A percentile compares a stretch with the other conserved stretches of the same genome.
Evolutionary conservation across 2,113 vertebrate genomes (phyloP).

Genomic region (Sprattus sprattus): DNA sequence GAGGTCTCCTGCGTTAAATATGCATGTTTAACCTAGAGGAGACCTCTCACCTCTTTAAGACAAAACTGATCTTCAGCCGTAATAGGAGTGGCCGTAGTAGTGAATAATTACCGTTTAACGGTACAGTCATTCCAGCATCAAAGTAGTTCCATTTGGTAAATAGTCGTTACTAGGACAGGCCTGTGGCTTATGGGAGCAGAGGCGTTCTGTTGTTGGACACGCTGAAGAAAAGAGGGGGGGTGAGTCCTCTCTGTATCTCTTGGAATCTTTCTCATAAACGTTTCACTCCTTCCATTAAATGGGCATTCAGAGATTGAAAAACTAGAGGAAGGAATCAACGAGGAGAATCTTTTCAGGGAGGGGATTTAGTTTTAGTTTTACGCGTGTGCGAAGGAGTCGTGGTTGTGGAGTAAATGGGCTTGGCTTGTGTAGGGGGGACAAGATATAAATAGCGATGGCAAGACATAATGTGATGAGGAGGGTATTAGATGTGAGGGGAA

Average conservation of each 20-base stretch:
- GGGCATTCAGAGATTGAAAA: background rate
- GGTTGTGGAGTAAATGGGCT: slow-evolving; percentile 11
- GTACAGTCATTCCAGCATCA: too few relatives aligned
- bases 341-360: background rate
- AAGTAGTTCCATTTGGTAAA: too few relatives aligned
- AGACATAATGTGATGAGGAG: slow-evolving; percentile 29
- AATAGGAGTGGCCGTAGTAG: too few relatives aligned
- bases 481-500: slow-evolving; percentile 12
- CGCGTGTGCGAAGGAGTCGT: background rate
- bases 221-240: background rate
- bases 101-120: too few relatives aligned
- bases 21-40: background rate
- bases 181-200: background rate
- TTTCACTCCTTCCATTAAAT: background rate
- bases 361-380: background rate
- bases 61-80: background rate
- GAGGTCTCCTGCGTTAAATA: background rate
- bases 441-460: slow-evolving; percentile 19
- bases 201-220: background rate
- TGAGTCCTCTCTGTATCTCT: background rate
- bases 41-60: background rate
- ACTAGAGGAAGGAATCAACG: background rate
- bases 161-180: background rate
- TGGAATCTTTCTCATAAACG: background rate
- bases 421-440: background rate